Evolutionary conservation across 23 tunicate genomes (phyloP).

Genomic region (Corella eumyota): DNA sequence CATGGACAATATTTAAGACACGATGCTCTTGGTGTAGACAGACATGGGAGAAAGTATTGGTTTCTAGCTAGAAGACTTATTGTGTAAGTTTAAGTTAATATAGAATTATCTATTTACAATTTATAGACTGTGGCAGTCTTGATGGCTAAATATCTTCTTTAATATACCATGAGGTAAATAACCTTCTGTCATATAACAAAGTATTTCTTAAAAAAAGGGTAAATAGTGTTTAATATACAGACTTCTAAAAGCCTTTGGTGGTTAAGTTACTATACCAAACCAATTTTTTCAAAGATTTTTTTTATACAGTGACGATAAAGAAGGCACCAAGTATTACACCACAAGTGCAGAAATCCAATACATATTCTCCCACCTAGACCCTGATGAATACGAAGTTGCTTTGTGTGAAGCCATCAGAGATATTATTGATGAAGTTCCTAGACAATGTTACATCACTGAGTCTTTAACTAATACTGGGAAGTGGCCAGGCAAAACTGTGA

Average conservation of each 20-base stretch:
- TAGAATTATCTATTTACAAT: neutral
- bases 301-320: conserved; percentile 56
- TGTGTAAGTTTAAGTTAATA: conserved; percentile 58
- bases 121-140: no score
- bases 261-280: no score
- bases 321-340: conserved; percentile 42
- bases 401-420: conserved; percentile 74
- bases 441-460: conserved; percentile 40
- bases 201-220: no score
- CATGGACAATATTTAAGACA: conserved; percentile 71
- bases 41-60: conserved; percentile 98
- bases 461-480: conserved; percentile 43
- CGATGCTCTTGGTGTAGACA: conserved; percentile 76
- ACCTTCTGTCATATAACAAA: no score
- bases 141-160: no score
- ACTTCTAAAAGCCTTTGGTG: no score
- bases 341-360: conserved; percentile 56
- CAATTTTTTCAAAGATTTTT: no score
- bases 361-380: conserved; percentile 35
- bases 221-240: no score
- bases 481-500: conserved; percentile 18
- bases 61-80: conserved; percentile 73
- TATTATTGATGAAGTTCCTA: conserved; percentile 49
- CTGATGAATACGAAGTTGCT: conserved; percentile 53
- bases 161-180: no score